Percentiles rank a stretch among this genome's conserved stretches.
These are phyloP conservation scores for Nesogale talazaci DNA, from an alignment of 2,113 vertebrate species.

Conservation along the genomic window DNA sequence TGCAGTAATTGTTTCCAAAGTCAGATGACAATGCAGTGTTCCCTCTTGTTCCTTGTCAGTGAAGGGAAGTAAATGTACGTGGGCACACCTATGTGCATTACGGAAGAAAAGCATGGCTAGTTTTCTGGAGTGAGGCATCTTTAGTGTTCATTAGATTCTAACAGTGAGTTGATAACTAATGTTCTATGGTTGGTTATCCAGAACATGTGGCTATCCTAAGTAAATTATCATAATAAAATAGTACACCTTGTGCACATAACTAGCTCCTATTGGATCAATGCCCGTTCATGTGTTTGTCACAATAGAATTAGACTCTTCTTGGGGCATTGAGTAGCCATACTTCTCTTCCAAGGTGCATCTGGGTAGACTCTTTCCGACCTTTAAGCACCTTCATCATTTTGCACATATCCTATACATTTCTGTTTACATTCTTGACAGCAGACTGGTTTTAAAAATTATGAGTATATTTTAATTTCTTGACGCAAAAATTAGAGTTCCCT, in stretches of 20 bases:
- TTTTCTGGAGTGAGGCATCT: neutral
- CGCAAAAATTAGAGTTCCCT: neutral
- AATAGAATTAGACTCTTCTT: neutral
- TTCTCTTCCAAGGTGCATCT: neutral
- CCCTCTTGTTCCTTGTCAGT: neutral
- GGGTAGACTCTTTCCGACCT: neutral
- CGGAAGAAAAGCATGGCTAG: neutral
- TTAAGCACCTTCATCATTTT: neutral
- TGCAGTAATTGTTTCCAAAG: slow-evolving; percentile 5
- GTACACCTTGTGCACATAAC: neutral
- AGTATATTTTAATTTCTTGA: neutral
- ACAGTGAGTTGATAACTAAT: neutral
- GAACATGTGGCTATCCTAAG: neutral
- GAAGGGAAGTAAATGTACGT: neutral
- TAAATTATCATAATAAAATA: neutral
- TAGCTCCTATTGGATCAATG: neutral
- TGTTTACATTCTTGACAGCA: neutral
- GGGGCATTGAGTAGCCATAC: neutral
- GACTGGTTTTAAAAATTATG: neutral
- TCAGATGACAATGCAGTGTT: neutral
- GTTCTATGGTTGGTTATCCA: neutral
- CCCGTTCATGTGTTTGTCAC: neutral
- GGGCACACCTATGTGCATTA: neutral
- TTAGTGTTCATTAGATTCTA: neutral
- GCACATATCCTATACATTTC: neutral